A percentile compares a stretch with the other conserved stretches of the same genome.
phyloP scores from a whole-genome alignment of 2,797 vertebrate genomes.

The Pangasius mekongensis region DNA sequence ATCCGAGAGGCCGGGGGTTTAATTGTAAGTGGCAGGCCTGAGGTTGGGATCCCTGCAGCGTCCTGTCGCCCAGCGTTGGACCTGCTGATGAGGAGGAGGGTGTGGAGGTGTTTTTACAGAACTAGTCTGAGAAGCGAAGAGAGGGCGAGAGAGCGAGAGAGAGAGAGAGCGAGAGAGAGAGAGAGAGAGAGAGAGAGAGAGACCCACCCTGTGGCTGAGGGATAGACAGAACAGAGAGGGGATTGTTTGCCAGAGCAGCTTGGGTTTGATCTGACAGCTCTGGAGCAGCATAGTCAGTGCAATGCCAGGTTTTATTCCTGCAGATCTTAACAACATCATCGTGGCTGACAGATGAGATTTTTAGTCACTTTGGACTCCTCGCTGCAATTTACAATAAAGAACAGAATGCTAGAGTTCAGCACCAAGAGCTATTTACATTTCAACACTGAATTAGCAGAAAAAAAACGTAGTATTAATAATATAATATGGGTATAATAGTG shows the following conservation, averaged over 20 bases:
- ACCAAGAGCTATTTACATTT: background rate
- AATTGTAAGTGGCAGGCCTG: constrained; percentile 75
- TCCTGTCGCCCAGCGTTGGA: constrained; percentile 64
- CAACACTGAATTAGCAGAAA: background rate
- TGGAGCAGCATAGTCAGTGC: constrained; percentile 47
- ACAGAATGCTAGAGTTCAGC: background rate
- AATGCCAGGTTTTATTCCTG: constrained; percentile 19
- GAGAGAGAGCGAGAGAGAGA: constrained; percentile 38
- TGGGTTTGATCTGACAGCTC: constrained; percentile 54
- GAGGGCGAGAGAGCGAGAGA: background rate
- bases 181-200: constrained; percentile 21
- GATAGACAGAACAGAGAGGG: constrained; percentile 69
- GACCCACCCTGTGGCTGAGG: constrained; percentile 68
- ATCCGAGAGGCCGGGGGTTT: constrained; percentile 65
- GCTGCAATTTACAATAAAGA: background rate
- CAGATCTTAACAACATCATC: constrained; percentile 39
- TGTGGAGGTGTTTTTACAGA: constrained; percentile 70
- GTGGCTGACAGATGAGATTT: constrained; percentile 33
- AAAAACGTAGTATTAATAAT: background rate
- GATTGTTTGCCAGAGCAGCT: constrained; percentile 71
- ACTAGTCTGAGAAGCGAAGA: background rate
- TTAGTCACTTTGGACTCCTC: constrained; percentile 62
- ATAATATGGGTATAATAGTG: background rate
- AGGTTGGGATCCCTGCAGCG: constrained; percentile 70
- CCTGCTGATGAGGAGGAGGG: constrained; percentile 51